phyloP scores from a whole-genome alignment of 2,797 vertebrate species.

The Microctenopoma steveboyesi region DNA sequence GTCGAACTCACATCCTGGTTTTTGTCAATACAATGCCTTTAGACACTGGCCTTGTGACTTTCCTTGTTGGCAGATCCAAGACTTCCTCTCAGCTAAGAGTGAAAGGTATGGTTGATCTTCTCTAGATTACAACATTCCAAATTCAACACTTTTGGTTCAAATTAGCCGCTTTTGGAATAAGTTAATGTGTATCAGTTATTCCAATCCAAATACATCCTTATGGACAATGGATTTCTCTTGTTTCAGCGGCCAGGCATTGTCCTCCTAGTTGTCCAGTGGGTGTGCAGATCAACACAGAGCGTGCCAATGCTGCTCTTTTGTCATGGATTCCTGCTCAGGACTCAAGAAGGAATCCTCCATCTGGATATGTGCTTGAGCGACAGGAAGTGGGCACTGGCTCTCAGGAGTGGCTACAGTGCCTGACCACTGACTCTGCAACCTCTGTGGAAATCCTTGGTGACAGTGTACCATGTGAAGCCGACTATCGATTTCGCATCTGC shows the following conservation, averaged over 20 bases:
- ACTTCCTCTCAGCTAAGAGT: slow-evolving; percentile 94
- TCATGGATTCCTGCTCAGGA: slow-evolving; percentile 91
- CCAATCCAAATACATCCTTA: neutral
- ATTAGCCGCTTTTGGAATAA: neutral
- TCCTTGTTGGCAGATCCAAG: slow-evolving; percentile 89
- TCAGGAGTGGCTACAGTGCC: slow-evolving; percentile 93
- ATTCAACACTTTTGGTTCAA: neutral
- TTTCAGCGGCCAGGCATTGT: slow-evolving; percentile 88
- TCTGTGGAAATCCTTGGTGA: slow-evolving; percentile 92
- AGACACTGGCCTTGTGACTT: slow-evolving; percentile 92
- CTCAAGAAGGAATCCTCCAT: slow-evolving; percentile 85
- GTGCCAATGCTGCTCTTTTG: slow-evolving; percentile 90
- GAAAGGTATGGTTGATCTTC: slow-evolving; percentile 85
- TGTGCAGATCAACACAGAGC: slow-evolving; percentile 89
- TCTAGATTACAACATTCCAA: neutral
- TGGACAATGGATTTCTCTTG: slow-evolving; percentile 18
- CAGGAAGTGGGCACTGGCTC: slow-evolving; percentile 87
- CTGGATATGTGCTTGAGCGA: slow-evolving; percentile 91
- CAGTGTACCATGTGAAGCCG: slow-evolving; percentile 90
- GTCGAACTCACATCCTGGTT: slow-evolving; percentile 94
- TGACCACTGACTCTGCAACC: slow-evolving; percentile 90
- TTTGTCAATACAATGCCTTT: slow-evolving; percentile 93
- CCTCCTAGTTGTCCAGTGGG: slow-evolving; percentile 89
- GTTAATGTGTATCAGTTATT: neutral
- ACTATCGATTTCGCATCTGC: slow-evolving; percentile 93